Conservation (phyloP, 2,888 invertebrate genomes). For the Campoplex nolae region DNA sequence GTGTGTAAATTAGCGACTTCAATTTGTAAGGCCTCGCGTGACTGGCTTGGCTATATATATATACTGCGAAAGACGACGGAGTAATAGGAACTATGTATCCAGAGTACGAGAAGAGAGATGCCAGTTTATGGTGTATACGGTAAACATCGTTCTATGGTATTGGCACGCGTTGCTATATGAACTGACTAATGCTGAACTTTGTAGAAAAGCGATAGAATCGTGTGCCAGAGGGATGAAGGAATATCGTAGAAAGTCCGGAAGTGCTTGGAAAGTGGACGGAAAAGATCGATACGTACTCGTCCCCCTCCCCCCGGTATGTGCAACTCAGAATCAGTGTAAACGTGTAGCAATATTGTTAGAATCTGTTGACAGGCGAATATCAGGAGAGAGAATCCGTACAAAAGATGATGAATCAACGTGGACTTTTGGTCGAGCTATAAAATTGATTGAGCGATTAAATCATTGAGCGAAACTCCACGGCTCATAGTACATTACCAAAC, state of each 20-base stretch:
- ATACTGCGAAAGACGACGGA: constrained; percentile 50
- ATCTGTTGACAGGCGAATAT: background rate
- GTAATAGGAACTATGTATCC: constrained; percentile 58
- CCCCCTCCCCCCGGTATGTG: background rate
- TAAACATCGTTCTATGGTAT: constrained; percentile 9
- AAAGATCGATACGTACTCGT: constrained; percentile 49
- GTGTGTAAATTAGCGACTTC: constrained; percentile 84
- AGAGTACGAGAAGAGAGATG: constrained; percentile 54
- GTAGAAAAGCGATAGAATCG: constrained; percentile 16
- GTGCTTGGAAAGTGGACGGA: constrained; percentile 23
- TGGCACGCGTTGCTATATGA: constrained; percentile 24
- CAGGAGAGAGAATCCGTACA: background rate
- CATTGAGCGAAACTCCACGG: background rate
- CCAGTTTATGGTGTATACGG: constrained; percentile 23
- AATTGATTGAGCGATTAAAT: background rate
- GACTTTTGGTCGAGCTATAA: background rate
- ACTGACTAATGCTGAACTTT: constrained; percentile 20
- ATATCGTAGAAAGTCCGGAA: constrained; percentile 16
- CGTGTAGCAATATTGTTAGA: constrained; percentile 35
- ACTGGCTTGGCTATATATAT: constrained; percentile 66
- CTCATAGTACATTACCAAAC: background rate
- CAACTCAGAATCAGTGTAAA: background rate
- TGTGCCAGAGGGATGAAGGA: background rate
- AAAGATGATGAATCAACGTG: background rate
- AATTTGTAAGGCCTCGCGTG: constrained; percentile 82